Base-by-base conservation (phyloP, 2,888 invertebrate species). In the Plebejus anna region DNA sequence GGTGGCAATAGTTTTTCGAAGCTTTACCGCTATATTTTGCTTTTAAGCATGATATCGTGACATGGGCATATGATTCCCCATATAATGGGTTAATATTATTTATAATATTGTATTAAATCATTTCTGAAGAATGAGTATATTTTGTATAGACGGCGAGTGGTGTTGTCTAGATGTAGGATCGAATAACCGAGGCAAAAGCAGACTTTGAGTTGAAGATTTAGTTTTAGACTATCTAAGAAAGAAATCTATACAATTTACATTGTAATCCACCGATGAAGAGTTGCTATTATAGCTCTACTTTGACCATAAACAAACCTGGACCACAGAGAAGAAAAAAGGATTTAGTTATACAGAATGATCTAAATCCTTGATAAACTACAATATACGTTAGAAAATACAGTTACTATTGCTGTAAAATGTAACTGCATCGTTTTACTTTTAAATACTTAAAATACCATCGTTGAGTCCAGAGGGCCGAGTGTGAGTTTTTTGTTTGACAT, bases 1-100 rank as follows among this genome's bases (percentile, higher is more conserved):
- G 55, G 55, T 55, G 55, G 16, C 55, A 89, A 89, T 89, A 73
- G 73, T 73, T 73, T 72, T 38, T 42, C 47, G 47, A 73, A 73
- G 73, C 73, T 73, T 73, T 73, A 73, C 32, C 13, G n/a, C 28
- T 73, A 22, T 73, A 73, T 73, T 73, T 73, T 73, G 73, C 73
- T 73, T 73, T 55, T 73, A 16, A 73, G 51, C 51, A 11, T 28
- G 7, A 47, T 51, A 51, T 73, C 32, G 51, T 32, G 28, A 73
- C 73, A 73, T 73, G 73, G 73, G 55, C 51, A 51, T 73, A 73
- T 55, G 72, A 72, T 72, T 47, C 55, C 55, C 73, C 73, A 73
- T 73, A 13, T 55, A 73, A 73, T 73, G 73, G 73, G 51, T 13
- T 32, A 55, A 73, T 73, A 73, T 73, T 73, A 22, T 73, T 73